Percentiles rank a stretch among this genome's conserved stretches.
phyloP scores from a whole-genome alignment of 2,888 invertebrate species.

The Amblyjoppa proteus region DNA sequence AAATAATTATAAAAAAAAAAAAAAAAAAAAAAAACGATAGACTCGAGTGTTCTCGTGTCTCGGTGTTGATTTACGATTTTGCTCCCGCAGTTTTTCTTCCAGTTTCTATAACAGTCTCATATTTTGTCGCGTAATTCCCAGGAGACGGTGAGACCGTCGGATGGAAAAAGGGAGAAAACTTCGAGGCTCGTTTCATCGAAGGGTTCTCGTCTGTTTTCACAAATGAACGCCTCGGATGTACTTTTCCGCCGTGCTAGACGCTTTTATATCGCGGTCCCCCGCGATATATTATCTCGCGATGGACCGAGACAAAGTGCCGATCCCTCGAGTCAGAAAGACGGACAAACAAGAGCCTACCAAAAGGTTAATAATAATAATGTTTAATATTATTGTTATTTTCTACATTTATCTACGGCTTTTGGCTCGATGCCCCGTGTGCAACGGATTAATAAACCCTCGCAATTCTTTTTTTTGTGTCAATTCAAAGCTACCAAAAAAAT shows the following conservation, averaged over 20 bases:
- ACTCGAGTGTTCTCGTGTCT: background rate
- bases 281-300: constrained; percentile 46
- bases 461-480: no score
- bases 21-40: background rate
- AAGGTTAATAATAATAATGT: background rate
- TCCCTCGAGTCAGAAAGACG: constrained; percentile 7
- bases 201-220: constrained; percentile 35
- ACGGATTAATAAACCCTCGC: no score
- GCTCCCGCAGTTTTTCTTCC: background rate
- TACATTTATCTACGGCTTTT: background rate
- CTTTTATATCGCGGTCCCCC: background rate
- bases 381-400: no score
- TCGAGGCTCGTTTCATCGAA: constrained; percentile 26
- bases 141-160: background rate
- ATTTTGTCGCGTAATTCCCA: constrained; percentile 14
- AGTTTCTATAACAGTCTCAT: constrained; percentile 38
- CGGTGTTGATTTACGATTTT: constrained; percentile 38
- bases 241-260: background rate
- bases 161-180: background rate
- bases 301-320: constrained; percentile 5
- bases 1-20: background rate
- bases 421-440: no score
- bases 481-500: no score
- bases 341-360: background rate
- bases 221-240: constrained; percentile 38